Percentiles rank a stretch among this genome's conserved stretches.
These are phyloP conservation scores for Zaprionus lachaisei DNA, from an alignment of 1,140 invertebrate species.

Conservation along the genomic window DNA sequence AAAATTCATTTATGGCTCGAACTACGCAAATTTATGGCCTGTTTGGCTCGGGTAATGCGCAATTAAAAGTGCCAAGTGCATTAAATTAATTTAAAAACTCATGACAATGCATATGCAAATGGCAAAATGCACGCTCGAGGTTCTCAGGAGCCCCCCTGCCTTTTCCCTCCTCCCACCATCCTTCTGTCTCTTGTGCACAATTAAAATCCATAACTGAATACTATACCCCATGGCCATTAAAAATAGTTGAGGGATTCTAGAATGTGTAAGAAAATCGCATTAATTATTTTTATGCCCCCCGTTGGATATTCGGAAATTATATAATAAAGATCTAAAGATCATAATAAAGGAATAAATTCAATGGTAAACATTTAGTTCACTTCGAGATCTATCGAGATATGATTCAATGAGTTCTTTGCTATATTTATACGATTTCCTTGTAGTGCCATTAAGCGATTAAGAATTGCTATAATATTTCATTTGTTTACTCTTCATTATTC, in stretches of 20 bases:
- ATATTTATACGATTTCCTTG: background rate
- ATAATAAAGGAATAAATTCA: background rate
- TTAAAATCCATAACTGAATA: slow-evolving; percentile 18
- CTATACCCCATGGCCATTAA: slow-evolving; percentile 7
- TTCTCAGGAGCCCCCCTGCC: background rate
- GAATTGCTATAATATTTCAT: background rate
- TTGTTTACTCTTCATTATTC: background rate
- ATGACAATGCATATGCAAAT: slow-evolving; percentile 41
- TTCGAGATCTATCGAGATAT: background rate
- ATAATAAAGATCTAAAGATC: background rate
- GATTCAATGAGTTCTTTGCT: background rate
- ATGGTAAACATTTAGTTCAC: background rate
- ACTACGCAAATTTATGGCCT: slow-evolving; percentile 73
- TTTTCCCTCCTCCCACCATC: background rate
- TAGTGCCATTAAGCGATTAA: background rate
- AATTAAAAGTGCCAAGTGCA: slow-evolving; percentile 79
- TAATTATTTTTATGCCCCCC: background rate
- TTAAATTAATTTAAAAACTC: slow-evolving; percentile 72
- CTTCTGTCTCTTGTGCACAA: background rate
- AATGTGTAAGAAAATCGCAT: background rate
- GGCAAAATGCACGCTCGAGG: slow-evolving; percentile 9
- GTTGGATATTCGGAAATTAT: background rate
- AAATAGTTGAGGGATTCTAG: slow-evolving; percentile 22
- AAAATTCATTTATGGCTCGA: slow-evolving; percentile 72
- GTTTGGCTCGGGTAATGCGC: slow-evolving; percentile 68